Evolutionary conservation across 2,888 invertebrate genomes (phyloP).

Genomic region (Ophioninae sp.): DNA sequence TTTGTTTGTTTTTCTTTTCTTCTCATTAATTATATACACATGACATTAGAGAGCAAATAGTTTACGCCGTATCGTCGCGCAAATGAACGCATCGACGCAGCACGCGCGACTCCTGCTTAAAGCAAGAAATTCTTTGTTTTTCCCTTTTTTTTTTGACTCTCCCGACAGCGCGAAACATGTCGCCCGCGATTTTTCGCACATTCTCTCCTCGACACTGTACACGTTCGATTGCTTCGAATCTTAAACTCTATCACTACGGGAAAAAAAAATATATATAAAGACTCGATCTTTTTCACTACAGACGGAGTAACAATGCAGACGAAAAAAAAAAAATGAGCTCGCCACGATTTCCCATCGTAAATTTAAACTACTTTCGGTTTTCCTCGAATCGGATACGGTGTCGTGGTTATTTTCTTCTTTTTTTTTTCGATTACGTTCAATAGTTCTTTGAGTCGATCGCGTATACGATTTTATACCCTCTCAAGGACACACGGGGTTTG

Average conservation of each 20-base stretch:
- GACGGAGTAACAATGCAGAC: slow-evolving; percentile 32
- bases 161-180: slow-evolving; percentile 19
- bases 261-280: slow-evolving; percentile 15
- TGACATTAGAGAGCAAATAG: slow-evolving; percentile 68
- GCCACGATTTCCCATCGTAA: slow-evolving; percentile 54
- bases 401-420: not conserved
- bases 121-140: slow-evolving; percentile 24
- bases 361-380: slow-evolving; percentile 35
- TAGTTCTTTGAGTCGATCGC: not conserved
- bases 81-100: slow-evolving; percentile 46
- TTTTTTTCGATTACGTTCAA: slow-evolving; percentile 6
- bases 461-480: slow-evolving; percentile 31
- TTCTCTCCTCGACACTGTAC: slow-evolving; percentile 20
- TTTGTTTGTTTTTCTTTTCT: slow-evolving; percentile 51
- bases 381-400: slow-evolving; percentile 8
- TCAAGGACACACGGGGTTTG: slow-evolving; percentile 17
- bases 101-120: slow-evolving; percentile 10
- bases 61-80: slow-evolving; percentile 50
- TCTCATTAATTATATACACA: slow-evolving; percentile 70
- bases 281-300: slow-evolving; percentile 28
- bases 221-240: slow-evolving; percentile 23
- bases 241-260: slow-evolving; percentile 50
- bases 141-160: slow-evolving; percentile 12
- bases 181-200: slow-evolving; percentile 2
- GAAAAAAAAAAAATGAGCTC: slow-evolving; percentile 24